Evolutionary conservation across 2,113 vertebrate genomes (phyloP), one percentile per base, ranked within the genome.

Genomic region (Colius striatus): DNA sequence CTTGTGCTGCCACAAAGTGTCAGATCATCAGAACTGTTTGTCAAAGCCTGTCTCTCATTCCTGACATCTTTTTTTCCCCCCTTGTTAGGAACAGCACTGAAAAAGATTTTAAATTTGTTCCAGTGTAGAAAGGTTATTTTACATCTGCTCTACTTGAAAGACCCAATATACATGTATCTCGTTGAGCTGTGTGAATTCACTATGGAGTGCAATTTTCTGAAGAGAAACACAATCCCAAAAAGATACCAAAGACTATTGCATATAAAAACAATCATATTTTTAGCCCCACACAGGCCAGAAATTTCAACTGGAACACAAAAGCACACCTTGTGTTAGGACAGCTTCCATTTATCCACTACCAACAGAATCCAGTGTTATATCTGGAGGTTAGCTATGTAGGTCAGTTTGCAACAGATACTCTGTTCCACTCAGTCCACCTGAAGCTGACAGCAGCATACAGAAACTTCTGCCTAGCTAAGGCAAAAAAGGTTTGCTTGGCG

Each of bases 1-100:
- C 16, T 65, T 1, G 0, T 7, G 22, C 41, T 71, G 27, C 29
- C 50, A 7, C 1, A 1, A 72, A 71, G 43, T 19, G 36, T 80
- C 34, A 65, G 48, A 75, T 50, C 48, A 38, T 20, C 2, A 2
- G 14, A 5, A 73, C 45, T 53, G 32, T 67, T 92, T 2, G 3
- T 57, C 25, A 19, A 74, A 92, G 17, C 32, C 48, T 47, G 4
- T n/a, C 25, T 83, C 54, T 68, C n/a, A 29, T 43, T 84, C 50
- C 76, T 53, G 12, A 71, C 5, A 50, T 36, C 6, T 54, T 21
- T 61, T 61, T 23, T 32, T 62, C n/a, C 21, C 17, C n/a, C 14
- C 16, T 78, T 60, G 5, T 55, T 84, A 75, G 16, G 43, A 75
- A 43, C 18, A 81, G 71, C 13, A 75, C 3, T 57, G 36, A 67